Base-by-base conservation (phyloP, 2,797 vertebrate genomes). In the Australoheros facetus region DNA sequence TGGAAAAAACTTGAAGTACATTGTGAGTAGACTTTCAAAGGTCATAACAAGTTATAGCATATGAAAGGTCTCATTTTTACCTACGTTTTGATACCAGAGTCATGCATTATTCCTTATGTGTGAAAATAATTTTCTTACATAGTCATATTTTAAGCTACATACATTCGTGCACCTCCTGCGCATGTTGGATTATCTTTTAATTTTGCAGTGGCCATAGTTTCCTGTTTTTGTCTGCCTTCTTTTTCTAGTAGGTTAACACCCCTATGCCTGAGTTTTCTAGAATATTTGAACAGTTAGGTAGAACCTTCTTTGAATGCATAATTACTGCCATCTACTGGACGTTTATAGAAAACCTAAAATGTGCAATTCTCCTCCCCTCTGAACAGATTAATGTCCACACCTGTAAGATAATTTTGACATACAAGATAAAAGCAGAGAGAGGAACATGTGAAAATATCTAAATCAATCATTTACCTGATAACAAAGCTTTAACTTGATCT, bases 321-420 rank as follows among this genome's bases (percentile, higher is more conserved):
- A 42, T 51, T 39, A 56, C 71, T 75, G 82, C 80, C 54, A 79
- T 57, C 84, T 88, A 60, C 11, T 85, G 86, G 78, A 32, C 1
- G 4, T 69, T 39, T 23, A 56, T 6, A 28, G 0, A n/a, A 16
- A n/a, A 48, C 23, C 16, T 17, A 48, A 48, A 48, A 48, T 17
- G 45, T 60, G 7, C 21, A n/a, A 17, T 45, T 19, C 37, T 12
- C 2, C 30, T n/a, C 12, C 45, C 17, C 45, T 8, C 26, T 37
- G 9, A 3, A 11, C 37, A 39, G 37, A 7, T 39, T 39, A 39
- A 39, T 39, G 37, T 6, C 21, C 23, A 66, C 23, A 66, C 23
- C 9, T 66, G 9, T 48, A 66, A 48, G 17, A 48, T 42, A 1
- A 28, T 1, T 28, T 66, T 1, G 23, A 66, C 42, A 48, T 28